Percentiles rank a stretch among this genome's conserved stretches.
Conservation (phyloP, 2,113 vertebrate genomes). For the Halcyon malimbica region DNA sequence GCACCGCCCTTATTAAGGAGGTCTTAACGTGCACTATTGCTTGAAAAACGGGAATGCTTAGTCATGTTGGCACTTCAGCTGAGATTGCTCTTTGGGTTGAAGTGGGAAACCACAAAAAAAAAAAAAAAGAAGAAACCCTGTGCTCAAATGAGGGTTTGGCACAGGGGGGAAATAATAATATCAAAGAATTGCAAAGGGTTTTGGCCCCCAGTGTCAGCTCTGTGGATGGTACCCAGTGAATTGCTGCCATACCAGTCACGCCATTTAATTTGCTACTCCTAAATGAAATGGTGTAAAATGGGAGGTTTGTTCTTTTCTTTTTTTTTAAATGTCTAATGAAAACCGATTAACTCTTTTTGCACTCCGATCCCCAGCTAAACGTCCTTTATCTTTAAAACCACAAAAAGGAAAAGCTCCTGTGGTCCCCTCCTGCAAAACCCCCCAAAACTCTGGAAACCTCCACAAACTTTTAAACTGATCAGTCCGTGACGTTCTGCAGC, state of each 20-base stretch:
- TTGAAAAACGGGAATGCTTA: constrained; percentile 11
- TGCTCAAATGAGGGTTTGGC: neutral
- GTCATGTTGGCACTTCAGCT: neutral
- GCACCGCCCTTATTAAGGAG: neutral
- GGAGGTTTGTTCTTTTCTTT: neutral
- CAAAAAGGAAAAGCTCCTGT: neutral
- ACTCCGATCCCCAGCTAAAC: neutral
- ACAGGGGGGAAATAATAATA: neutral
- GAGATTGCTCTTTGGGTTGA: neutral
- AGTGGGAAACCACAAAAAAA: neutral
- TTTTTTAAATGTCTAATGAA: neutral
- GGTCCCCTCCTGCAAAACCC: neutral
- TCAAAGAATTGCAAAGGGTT: neutral
- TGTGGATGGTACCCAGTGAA: neutral
- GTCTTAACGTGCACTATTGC: neutral
- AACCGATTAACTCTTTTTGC: neutral
- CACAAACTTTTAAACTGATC: neutral
- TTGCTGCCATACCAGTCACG: neutral
- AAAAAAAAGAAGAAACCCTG: neutral
- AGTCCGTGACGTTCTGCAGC: neutral
- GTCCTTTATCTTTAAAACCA: neutral
- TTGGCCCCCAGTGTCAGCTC: neutral
- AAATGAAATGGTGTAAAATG: neutral
- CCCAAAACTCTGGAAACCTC: neutral
- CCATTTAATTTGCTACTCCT: neutral